Base-by-base conservation (phyloP, 1,140 invertebrate species). In the Pogonomyrmex barbatus region DNA sequence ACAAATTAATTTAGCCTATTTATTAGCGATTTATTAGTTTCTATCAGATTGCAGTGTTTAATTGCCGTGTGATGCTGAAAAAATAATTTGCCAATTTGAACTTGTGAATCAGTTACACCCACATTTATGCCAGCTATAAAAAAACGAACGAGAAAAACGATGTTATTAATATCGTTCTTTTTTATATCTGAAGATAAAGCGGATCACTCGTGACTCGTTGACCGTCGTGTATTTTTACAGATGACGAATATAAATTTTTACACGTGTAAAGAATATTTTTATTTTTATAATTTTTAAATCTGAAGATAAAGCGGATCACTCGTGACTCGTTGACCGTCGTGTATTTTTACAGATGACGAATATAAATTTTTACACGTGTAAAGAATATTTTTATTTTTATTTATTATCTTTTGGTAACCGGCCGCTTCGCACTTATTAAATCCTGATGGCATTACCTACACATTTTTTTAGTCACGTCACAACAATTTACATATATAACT, bases 401-500 rank as follows among this genome's bases (percentile, higher is more conserved):
- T 70, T 56, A 33, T 30, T 17, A 17, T 68, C 33, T 73, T 54
- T 56, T 45, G 54, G 36, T 39, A 42, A 47, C 42, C 52, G 79
- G 42, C 30, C 12, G 36, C 6, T 58, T 82, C 79, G 62, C 62
- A 36, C 10, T 71, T 4, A 14, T 2, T 17, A 62, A 17, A 70
- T 63, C 0, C 5, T 54, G n/a, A 12, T 30, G 30, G 58, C 67
- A 12, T 58, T 73, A 78, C n/a, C 75, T 81, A 86, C 14, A 17
- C 9, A 86, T 47, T 76, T 75, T 75, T 47, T 56, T 70, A 85
- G 42, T 52, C 68, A 76, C 58, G 8, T 86, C 47, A 88, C 76
- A 88, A 88, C 81, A 73, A 82, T 17, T 58, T 47, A 70, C 5
- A 58, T 45, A 67, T 82, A 82, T 86, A 86, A 82, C 56, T 88